Conservation (phyloP, 2,888 invertebrate species). For the Spodoptera picta region DNA sequence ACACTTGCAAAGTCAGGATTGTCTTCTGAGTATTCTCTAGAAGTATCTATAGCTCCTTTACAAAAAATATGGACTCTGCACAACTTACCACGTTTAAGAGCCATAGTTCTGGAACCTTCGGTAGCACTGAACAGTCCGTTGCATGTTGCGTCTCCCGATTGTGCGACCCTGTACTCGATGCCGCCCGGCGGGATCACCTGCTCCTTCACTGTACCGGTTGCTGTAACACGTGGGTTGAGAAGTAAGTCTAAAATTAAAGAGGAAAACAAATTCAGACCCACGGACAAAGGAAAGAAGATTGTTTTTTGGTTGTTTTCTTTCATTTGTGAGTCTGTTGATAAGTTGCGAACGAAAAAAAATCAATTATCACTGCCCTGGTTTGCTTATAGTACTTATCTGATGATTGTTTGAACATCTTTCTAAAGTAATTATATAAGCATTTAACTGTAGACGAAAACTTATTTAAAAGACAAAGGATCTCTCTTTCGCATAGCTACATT, state of each 20-base stretch:
- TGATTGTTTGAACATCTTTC: no score
- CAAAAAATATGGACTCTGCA: background rate
- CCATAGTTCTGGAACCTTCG: conserved; percentile 95
- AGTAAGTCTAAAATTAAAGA: conserved; percentile 47
- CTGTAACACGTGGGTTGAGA: conserved; percentile 63
- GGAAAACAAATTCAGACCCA: conserved; percentile 45
- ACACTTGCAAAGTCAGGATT: no score
- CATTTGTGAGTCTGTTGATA: background rate
- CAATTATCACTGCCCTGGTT: no score
- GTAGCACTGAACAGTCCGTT: conserved; percentile 97
- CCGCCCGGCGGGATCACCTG: conserved; percentile 79
- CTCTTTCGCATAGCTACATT: no score
- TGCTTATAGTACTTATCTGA: no score
- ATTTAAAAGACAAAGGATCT: no score
- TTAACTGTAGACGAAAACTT: background rate
- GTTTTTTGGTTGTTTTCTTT: conserved; percentile 1
- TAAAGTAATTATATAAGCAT: no score
- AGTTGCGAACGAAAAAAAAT: no score
- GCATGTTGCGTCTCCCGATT: conserved; percentile 97
- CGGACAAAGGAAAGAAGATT: conserved; percentile 35
- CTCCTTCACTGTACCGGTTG: conserved; percentile 77
- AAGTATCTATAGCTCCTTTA: no score
- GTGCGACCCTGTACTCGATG: conserved; percentile 94
- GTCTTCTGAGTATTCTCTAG: no score
- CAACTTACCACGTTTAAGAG: conserved; percentile 91